Percentiles rank a stretch among this genome's conserved stretches.
These are phyloP conservation scores for Ellobius talpinus DNA, from an alignment of 2,113 vertebrate species.

Conservation along the genomic window DNA sequence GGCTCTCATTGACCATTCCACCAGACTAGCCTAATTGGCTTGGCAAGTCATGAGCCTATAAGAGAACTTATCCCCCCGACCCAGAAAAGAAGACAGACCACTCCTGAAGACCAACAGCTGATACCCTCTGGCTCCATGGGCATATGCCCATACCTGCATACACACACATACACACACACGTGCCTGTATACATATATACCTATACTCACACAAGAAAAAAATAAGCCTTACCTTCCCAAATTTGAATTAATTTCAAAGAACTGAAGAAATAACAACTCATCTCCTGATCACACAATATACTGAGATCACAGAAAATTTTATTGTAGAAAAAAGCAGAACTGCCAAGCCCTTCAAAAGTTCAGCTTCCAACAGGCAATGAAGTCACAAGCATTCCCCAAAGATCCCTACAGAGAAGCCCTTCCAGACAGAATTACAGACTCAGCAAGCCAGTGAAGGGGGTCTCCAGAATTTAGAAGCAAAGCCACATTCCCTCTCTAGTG, in stretches of 20 bases:
- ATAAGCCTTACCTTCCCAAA: not conserved
- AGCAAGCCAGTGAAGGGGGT: not conserved
- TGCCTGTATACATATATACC: no score
- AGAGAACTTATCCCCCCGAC: not conserved
- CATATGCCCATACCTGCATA: not conserved
- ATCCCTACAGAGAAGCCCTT: not conserved
- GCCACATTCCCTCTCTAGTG: not conserved
- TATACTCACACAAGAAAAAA: not conserved
- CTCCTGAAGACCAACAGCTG: not conserved
- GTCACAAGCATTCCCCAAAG: not conserved
- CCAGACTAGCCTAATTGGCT: not conserved
- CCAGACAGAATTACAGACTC: not conserved
- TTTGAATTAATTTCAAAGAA: conserved; percentile 3
- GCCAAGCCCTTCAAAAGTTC: conserved; percentile 12
- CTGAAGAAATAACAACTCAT: conserved; percentile 28
- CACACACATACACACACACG: not conserved
- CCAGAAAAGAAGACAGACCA: no score
- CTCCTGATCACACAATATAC: not conserved
- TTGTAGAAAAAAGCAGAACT: conserved; percentile 65
- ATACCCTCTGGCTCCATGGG: not conserved
- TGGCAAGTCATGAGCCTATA: not conserved
- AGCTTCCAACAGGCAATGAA: conserved; percentile 38
- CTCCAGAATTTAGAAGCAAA: not conserved
- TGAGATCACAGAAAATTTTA: conserved; percentile 73
- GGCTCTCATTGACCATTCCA: not conserved